Conservation (phyloP, 2,797 vertebrate genomes). For the Arrhamphus sclerolepis region DNA sequence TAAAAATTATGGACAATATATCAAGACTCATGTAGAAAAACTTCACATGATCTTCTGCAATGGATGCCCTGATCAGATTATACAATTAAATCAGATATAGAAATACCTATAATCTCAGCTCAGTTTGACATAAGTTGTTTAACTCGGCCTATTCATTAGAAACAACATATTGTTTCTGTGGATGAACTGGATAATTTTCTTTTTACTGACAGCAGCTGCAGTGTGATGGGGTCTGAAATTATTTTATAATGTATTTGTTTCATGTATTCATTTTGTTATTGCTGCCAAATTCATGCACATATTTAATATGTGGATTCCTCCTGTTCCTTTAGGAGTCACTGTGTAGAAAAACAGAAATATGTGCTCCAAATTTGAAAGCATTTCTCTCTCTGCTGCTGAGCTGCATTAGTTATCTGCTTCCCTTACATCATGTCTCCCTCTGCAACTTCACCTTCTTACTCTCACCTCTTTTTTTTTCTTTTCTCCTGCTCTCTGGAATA, state of each 20-base stretch:
- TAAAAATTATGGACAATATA: no score
- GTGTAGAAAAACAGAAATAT: neutral
- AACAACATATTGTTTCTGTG: neutral
- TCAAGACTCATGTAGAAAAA: no score
- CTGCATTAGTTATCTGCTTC: conserved; percentile 32
- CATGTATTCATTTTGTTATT: no score
- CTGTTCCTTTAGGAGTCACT: neutral
- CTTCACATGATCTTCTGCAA: neutral
- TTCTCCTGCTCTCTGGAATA: conserved; percentile 48
- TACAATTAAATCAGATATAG: neutral
- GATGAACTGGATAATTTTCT: neutral
- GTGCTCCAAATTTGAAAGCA: conserved; percentile 19
- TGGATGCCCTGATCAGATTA: neutral
- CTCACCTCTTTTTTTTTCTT: conserved; percentile 35
- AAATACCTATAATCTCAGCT: neutral
- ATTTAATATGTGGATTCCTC: neutral
- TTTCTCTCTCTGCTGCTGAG: conserved; percentile 9
- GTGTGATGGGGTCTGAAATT: neutral
- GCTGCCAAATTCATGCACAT: no score
- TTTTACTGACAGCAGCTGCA: neutral
- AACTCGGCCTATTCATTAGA: neutral
- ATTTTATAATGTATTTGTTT: no score
- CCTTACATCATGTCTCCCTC: conserved; percentile 18
- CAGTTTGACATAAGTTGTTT: neutral
- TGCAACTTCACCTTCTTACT: conserved; percentile 36